Evolutionary conservation across 2,888 invertebrate species (phyloP), one percentile per base, ranked within the genome.

Genomic region (Myopa testacea): DNA sequence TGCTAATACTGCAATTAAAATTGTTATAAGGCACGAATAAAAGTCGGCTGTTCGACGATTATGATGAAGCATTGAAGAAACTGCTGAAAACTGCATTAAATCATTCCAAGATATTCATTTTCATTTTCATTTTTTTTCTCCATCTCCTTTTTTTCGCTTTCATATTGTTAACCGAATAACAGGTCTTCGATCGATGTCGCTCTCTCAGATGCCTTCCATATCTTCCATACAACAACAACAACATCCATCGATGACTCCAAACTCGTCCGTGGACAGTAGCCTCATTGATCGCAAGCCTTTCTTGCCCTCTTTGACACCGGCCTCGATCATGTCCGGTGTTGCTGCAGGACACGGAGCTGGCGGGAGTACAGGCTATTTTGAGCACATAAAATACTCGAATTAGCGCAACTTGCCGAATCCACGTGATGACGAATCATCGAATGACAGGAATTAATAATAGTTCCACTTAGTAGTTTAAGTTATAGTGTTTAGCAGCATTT

Each of bases 211-310:
- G 81, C 77, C 83, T 34, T 74, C 80, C 78, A 75, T 86, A 78
- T 83, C 81, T 81, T 68, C 78, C 70, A 76, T 78, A 73, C 78
- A 81, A 10, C 85, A 84, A 60, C 82, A 81, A 55, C 82, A 83
- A 55, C 83, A 83, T 12, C 80, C 84, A 55, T 83, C 86, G 80
- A 80, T 81, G 80, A 85, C 86, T 34, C 84, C 87, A 45, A 34
- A 79, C 0, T 76, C 80, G 12, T 77, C 82, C 73, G 80, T 85
- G 78, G 82, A 81, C 60, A 84, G 83, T 68, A 83, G 84, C 45
- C 84, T 87, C 52, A 84, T 88, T 75, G 88, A 88, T 80, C 85
- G 87, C n/a, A 88, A 88, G 82, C 85, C 88, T 62, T 89, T 86
- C 82, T 84, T 87, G 81, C 83, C 86, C 73, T 83, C 88, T 65